phyloP scores from a whole-genome alignment of 2,113 vertebrate genomes.

The Peromyscus polionotus region DNA sequence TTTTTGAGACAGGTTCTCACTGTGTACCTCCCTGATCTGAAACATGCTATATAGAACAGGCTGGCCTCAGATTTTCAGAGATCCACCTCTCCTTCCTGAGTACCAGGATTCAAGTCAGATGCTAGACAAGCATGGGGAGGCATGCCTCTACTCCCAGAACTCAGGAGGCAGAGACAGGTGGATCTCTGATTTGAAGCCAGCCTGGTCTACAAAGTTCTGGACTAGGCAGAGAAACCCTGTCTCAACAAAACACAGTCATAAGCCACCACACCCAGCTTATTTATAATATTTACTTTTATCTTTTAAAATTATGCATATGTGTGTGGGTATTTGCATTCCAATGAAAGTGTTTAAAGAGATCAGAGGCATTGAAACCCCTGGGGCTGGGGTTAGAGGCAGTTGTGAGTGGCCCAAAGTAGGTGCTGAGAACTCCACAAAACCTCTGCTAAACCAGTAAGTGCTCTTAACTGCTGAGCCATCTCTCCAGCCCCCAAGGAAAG shows the following conservation, averaged over 20 bases:
- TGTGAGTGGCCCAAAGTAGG: neutral
- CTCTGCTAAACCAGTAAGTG: neutral
- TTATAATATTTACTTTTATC: neutral
- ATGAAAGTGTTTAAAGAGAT: neutral
- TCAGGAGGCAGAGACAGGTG: neutral
- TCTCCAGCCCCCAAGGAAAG: neutral
- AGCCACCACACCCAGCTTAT: neutral
- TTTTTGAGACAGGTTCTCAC: neutral
- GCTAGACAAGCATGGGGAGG: neutral
- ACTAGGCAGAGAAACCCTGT: neutral
- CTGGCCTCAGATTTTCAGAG: neutral
- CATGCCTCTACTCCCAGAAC: neutral
- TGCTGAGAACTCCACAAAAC: neutral
- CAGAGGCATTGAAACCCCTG: neutral
- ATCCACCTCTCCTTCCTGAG: neutral
- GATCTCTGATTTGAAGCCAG: neutral
- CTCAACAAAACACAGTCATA: neutral
- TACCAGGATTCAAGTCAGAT: neutral
- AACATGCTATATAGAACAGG: neutral
- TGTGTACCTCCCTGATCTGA: neutral
- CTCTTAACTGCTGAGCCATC: neutral
- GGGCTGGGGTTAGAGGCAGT: neutral
- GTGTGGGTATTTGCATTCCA: neutral
- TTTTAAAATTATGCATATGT: neutral
- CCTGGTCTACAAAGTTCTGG: neutral